Evolutionary conservation across 2,113 vertebrate species (phyloP), one percentile per base, ranked within the genome.

Genomic region (Campylomormyrus tamandua): DNA sequence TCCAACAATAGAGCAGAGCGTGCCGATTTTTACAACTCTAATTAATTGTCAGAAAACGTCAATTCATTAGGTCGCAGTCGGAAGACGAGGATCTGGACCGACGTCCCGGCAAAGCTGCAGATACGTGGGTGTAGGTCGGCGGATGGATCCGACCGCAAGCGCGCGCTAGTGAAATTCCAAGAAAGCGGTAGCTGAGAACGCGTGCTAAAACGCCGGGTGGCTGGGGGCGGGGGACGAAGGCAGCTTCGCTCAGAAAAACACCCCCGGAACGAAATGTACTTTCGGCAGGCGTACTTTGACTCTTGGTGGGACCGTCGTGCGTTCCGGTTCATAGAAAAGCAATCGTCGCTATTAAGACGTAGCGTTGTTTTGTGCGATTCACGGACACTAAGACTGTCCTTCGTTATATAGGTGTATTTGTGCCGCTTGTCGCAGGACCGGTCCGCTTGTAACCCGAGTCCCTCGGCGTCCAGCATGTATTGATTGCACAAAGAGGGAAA

Each of bases 101-200:
- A 6, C 27, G 39, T 58, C 50, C 39, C 15, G 15, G 42, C 56
- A 24, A 17, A 0, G 0, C 11, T 24, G 0, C 49, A 7, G 6
- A 31, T n/a, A 15, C 42, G 21, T 24, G 74, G 19, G 66, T 87
- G 42, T 91, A 93, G 91, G 91, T 31, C 42, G 53, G 95, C 93
- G 95, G 92, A 96, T 91, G 53, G 92, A 95, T 95, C 94, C 0
- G 15, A 8, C 8, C 19, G 4, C 2, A 6, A 6, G 42, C 11
- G 2, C 48, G 39, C 45, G 80, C 52, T n/a, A 46, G 24, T 0
- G 42, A 21, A 90, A 93, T 96, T 96, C 96, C 93, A 91, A 95
- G 95, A 96, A 96, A 94, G 92, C 83, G 87, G 90, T 93, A 93
- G 95, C 94, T n/a, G 92, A 93, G 91, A 92, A 93, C 95, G 95